phyloP scores from a whole-genome alignment of 2,797 vertebrate genomes.

The Lycodopsis pacificus region DNA sequence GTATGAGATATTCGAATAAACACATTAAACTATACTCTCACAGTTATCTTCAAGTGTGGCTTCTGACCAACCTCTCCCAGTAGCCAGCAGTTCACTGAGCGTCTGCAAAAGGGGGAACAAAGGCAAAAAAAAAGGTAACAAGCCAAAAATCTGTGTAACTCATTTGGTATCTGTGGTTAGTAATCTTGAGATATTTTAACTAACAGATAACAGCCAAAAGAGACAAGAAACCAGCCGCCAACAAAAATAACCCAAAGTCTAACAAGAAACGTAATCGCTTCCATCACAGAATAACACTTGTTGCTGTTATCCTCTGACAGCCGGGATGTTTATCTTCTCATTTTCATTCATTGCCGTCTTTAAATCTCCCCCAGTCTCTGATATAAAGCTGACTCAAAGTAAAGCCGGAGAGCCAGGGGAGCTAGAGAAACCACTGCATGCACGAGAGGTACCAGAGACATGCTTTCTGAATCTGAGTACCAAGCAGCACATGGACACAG shows the following conservation, averaged over 20 bases:
- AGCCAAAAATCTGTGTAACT: not conserved
- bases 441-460: slow-evolving; percentile 66
- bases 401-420: slow-evolving; percentile 59
- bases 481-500: not conserved
- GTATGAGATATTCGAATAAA: not conserved
- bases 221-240: slow-evolving; percentile 67
- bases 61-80: slow-evolving; percentile 45
- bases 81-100: slow-evolving; percentile 46
- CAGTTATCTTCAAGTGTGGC: slow-evolving; percentile 55
- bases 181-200: slow-evolving; percentile 7
- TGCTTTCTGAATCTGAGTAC: not conserved
- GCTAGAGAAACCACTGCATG: slow-evolving; percentile 67
- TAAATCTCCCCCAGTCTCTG: slow-evolving; percentile 51
- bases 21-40: slow-evolving; percentile 14
- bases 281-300: not conserved
- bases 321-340: slow-evolving; percentile 8
- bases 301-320: slow-evolving; percentile 5
- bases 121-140: slow-evolving; percentile 85
- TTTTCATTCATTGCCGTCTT: slow-evolving; percentile 4
- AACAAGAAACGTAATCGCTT: slow-evolving; percentile 70
- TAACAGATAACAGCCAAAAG: slow-evolving; percentile 74
- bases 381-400: slow-evolving; percentile 57
- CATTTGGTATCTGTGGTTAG: not conserved
- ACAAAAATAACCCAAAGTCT: slow-evolving; percentile 74
- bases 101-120: slow-evolving; percentile 78